phyloP scores from a whole-genome alignment of 2,888 invertebrate species.

The Drosophila percnosoma region DNA sequence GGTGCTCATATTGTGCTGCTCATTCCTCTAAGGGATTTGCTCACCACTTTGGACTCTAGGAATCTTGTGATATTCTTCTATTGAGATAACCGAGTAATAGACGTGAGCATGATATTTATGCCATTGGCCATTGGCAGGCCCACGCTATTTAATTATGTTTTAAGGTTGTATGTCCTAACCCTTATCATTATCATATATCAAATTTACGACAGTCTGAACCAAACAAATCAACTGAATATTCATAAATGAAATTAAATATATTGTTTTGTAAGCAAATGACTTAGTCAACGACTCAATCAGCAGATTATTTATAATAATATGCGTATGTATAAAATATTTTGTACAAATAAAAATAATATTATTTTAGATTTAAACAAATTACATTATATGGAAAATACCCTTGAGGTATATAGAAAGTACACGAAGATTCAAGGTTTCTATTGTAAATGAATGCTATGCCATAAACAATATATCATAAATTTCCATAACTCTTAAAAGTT shows the following conservation, averaged over 20 bases:
- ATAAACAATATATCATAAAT: not conserved
- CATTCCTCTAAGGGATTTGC: conserved; percentile 88
- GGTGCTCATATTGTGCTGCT: conserved; percentile 91
- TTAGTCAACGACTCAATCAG: conserved; percentile 39
- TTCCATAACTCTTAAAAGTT: not conserved
- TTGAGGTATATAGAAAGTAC: not conserved
- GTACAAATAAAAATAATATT: conserved; percentile 35
- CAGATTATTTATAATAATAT: conserved; percentile 1
- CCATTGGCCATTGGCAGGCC: conserved; percentile 41
- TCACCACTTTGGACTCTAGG: conserved; percentile 18
- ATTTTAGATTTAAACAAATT: not conserved
- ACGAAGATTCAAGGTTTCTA: not conserved
- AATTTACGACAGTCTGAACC: conserved; percentile 68
- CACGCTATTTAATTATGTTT: conserved; percentile 20
- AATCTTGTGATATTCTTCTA: conserved; percentile 68
- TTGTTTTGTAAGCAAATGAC: conserved; percentile 24
- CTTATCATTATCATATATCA: conserved; percentile 14
- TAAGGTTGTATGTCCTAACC: conserved; percentile 5
- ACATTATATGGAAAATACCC: not conserved
- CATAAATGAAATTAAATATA: conserved; percentile 14
- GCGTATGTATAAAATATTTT: conserved; percentile 21
- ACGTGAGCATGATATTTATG: conserved; percentile 34
- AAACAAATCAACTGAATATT: conserved; percentile 57
- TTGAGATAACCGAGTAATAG: conserved; percentile 69
- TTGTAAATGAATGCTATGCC: not conserved